Evolutionary conservation across 2,888 invertebrate species (phyloP).

Genomic region (Acrobeloides nanus): DNA sequence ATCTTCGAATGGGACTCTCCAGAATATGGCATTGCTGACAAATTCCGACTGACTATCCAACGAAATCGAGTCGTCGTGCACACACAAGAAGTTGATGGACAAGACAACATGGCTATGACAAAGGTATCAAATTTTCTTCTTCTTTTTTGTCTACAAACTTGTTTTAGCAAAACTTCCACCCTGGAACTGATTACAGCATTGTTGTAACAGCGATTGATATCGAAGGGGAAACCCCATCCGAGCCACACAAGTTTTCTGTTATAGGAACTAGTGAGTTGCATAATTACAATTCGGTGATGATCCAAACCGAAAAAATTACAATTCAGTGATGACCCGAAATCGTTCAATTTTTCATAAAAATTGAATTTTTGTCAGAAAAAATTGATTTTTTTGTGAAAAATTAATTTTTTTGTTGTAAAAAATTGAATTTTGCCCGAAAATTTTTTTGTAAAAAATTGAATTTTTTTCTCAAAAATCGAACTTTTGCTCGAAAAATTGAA

Average conservation of each 20-base stretch:
- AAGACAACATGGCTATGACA: conserved; percentile 35
- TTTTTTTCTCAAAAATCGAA: background rate
- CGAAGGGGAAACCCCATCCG: conserved; percentile 45
- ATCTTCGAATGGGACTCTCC: conserved; percentile 52
- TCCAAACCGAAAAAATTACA: background rate
- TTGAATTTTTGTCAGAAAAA: conserved; percentile 1
- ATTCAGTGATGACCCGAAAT: background rate
- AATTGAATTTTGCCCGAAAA: no score
- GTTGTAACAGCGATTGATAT: conserved; percentile 38
- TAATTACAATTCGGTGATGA: background rate
- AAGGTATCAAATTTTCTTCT: conserved; percentile 25
- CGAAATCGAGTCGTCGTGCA: conserved; percentile 18
- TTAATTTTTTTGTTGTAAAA: background rate
- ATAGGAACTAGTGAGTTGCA: conserved; percentile 32
- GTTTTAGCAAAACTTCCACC: conserved; percentile 26
- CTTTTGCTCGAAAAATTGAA: background rate
- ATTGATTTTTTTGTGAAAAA: conserved; percentile 6
- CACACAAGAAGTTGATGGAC: conserved; percentile 26
- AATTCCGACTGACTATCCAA: conserved; percentile 26
- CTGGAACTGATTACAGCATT: conserved; percentile 29
- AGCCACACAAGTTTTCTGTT: conserved; percentile 29
- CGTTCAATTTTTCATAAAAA: background rate
- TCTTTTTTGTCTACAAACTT: background rate
- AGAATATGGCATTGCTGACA: conserved; percentile 38
- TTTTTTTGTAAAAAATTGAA: conserved; percentile 7